Evolutionary conservation across 2,797 vertebrate genomes (phyloP), one percentile per base, ranked within the genome.

Genomic region (Ctenosaura bakeri): DNA sequence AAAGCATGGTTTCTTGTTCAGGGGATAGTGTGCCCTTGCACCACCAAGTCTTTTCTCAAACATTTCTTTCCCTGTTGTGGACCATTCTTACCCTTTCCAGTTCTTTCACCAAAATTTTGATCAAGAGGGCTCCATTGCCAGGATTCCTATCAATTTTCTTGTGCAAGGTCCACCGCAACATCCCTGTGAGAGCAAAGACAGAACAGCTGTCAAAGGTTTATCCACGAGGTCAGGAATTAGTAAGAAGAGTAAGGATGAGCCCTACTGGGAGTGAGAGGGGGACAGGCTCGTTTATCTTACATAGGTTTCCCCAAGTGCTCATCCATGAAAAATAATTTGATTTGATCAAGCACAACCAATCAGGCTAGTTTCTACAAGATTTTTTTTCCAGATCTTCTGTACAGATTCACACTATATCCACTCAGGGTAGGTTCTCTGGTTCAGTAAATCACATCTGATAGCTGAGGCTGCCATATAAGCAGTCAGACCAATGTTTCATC

Each of bases 131-230:
- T 92, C 97, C 98, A 95, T 95, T 98, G 4, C 93, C 92, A 0
- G 98, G 98, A 85, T 98, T 98, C 88, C 98, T 97, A 83, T 98
- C 98, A 0, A 98, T 97, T 93, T 98, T 99, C 95, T 98, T 99
- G 82, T 99, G 98, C 91, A 99, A 96, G 0, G 98, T 99, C 99
- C 99, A 99, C 91, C 98, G 97, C 96, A 99, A 96, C 98, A 99
- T 99, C 89, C 98, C 98, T 99, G 94, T 9, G 81, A 64, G 76
- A 26, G 0, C 18, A 86, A 50, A 76, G 69, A 20, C 42, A 80
- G 69, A 13, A 32, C 52, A 84, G 6, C 12, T 59, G 52, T 88
- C 64, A 79, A 69, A 7, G 50, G 83, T 87, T 56, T 46, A 83
- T 42, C 54, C n/a, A 83, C 32, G 42, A 71, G 14, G 26, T 38